Conservation (phyloP, 2,113 vertebrate genomes). For the Ornithorhynchus anatinus region DNA sequence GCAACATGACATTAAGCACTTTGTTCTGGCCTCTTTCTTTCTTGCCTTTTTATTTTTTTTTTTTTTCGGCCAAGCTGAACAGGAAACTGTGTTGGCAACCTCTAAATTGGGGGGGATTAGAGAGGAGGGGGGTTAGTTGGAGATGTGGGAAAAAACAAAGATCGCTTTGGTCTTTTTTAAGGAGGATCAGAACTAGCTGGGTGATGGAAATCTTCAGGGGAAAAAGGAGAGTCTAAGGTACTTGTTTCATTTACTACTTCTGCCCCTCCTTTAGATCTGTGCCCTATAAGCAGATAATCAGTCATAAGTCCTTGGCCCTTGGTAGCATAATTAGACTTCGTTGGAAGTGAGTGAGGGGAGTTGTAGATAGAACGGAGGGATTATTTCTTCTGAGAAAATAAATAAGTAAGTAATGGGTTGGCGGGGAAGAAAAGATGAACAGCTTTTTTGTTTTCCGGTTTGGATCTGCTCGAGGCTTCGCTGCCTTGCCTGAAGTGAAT, state of each 20-base stretch:
- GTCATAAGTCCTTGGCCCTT: conserved; percentile 52
- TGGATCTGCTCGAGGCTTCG: conserved; percentile 51
- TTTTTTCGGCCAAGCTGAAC: conserved; percentile 66
- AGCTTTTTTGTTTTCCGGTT: conserved; percentile 65
- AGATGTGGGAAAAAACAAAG: conserved; percentile 69
- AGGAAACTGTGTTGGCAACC: conserved; percentile 68
- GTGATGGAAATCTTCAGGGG: conserved; percentile 42
- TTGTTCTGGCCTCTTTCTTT: conserved; percentile 55
- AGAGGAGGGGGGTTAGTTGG: conserved; percentile 16
- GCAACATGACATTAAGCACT: conserved; percentile 56
- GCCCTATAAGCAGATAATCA: conserved; percentile 35
- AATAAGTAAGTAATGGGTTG: conserved; percentile 59
- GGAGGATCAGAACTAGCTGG: conserved; percentile 1
- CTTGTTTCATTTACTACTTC: conserved; percentile 32
- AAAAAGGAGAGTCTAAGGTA: conserved; percentile 41
- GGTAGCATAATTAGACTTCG: conserved; percentile 55
- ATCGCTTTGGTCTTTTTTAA: conserved; percentile 64
- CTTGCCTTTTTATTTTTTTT: too few relatives aligned
- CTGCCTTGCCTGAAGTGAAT: conserved; percentile 56
- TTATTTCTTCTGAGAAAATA: conserved; percentile 55
- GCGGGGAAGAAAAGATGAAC: conserved; percentile 54
- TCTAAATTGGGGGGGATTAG: conserved; percentile 43
- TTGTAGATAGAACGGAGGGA: conserved; percentile 54
- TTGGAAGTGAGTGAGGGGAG: conserved; percentile 47
- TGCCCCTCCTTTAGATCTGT: conserved; percentile 21